Base-by-base conservation (phyloP, 2,113 vertebrate genomes). In the Poecilia latipinna region DNA sequence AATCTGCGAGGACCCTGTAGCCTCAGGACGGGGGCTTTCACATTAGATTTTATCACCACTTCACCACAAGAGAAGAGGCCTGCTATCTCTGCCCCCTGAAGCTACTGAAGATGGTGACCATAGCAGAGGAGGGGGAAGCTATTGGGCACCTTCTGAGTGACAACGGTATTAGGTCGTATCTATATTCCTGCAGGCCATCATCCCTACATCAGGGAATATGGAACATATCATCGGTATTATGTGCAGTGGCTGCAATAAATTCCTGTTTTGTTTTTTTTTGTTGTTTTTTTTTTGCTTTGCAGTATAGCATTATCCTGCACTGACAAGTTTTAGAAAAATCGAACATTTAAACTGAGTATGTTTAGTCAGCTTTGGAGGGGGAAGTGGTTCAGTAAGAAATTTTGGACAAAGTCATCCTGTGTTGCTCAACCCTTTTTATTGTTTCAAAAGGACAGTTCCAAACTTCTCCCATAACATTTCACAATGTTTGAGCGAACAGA, bases 1-100 rank as follows among this genome's bases (percentile, higher is more conserved):
- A 76, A 85, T 87, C 81, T 88, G 82, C 74, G 79, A 79, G 81
- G 80, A 74, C 54, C 72, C 71, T 37, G 10, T 35, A 64, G 82
- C 87, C 79, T 60, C 67, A 3, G 82, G 89, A 83, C 33, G 4
- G 1, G 24, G 74, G 72, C 89, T 86, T 82, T 92, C 83, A 89
- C 86, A 66, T 73, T 44, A 82, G 83, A 84, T 90, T 88, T 86
- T 86, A 92, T 93, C 90, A 65, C 67, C 88, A 72, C 88, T 89
- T 72, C 54, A 89, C 72, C 75, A 32, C 74, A 86, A 77, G 74
- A 86, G 82, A 84, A 87, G 61, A 77, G 75, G 82, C 77, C 76
- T 85, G 72, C 84, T 89, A 91, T 89, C 90, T 80, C 44, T 89
- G 24, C 77, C 78, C 75, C 87, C 88, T 6, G n/a, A 72, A 83